Evolutionary conservation across 2,888 invertebrate genomes (phyloP).

Genomic region (Antheraea yamamai): DNA sequence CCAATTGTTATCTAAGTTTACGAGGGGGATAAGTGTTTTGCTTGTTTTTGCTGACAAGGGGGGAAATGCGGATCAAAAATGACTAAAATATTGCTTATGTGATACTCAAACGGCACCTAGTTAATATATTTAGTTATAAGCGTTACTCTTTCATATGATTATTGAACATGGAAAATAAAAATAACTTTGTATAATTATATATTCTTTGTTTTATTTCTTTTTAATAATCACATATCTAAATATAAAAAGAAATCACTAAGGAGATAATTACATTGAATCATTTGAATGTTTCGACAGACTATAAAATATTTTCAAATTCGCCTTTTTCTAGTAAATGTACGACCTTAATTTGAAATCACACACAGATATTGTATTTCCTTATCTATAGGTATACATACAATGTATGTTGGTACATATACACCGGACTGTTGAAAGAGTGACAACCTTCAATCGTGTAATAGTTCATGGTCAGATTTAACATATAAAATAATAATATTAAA

Average conservation of each 20-base stretch:
- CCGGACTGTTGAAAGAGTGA: too few relatives aligned
- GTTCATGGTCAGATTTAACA: too few relatives aligned
- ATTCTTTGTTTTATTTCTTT: not conserved
- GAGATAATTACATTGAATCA: not conserved
- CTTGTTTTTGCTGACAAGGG: slow-evolving; percentile 11
- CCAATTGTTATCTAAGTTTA: not conserved
- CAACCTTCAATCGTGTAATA: too few relatives aligned
- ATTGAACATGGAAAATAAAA: not conserved
- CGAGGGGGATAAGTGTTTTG: not conserved
- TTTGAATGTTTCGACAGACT: not conserved
- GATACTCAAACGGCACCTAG: not conserved
- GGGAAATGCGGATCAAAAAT: not conserved
- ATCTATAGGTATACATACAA: too few relatives aligned
- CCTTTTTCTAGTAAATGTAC: too few relatives aligned
- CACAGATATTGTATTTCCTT: too few relatives aligned
- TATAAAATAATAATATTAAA: too few relatives aligned
- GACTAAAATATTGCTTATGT: not conserved
- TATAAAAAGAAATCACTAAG: not conserved
- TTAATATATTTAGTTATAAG: not conserved
- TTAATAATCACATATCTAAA: not conserved
- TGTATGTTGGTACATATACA: too few relatives aligned
- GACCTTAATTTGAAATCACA: too few relatives aligned
- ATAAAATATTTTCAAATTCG: not conserved
- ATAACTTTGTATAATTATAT: not conserved
- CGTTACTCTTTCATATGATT: not conserved